phyloP scores from a whole-genome alignment of 2,888 invertebrate species.

The Pammene aurita region DNA sequence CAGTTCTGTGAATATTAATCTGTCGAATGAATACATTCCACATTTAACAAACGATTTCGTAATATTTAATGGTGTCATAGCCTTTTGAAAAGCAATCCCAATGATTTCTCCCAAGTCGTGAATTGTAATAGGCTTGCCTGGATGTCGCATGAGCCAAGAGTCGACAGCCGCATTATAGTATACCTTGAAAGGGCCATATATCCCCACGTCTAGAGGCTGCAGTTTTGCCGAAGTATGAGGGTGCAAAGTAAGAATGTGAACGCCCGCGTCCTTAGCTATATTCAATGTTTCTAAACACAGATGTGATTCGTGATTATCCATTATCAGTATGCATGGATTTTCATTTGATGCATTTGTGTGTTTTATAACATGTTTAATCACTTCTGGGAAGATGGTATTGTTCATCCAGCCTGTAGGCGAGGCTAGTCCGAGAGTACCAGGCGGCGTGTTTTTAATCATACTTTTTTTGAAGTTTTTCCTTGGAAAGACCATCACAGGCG shows the following conservation, averaged over 20 bases:
- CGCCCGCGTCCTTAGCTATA: background rate
- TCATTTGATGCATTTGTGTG: conserved; percentile 43
- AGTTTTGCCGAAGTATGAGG: conserved; percentile 5
- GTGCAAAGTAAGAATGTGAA: conserved; percentile 2
- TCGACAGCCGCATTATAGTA: background rate
- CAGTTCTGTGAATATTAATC: background rate
- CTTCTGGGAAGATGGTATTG: conserved; percentile 52
- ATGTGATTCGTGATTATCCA: conserved; percentile 3
- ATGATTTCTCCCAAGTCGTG: background rate
- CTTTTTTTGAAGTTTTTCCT: conserved; percentile 50
- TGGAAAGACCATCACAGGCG: conserved; percentile 58
- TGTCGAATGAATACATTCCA: background rate
- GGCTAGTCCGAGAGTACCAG: conserved; percentile 55
- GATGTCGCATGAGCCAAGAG: background rate
- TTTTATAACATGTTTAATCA: conserved; percentile 60
- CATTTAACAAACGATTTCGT: background rate
- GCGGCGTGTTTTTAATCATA: conserved; percentile 52
- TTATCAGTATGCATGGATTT: background rate
- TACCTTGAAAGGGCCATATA: background rate
- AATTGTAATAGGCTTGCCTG: background rate
- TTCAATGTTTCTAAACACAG: background rate
- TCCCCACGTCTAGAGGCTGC: background rate
- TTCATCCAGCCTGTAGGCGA: conserved; percentile 60
- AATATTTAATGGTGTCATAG: background rate
- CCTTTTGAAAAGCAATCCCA: background rate